Evolutionary conservation across 1,140 invertebrate species (phyloP).

Genomic region (Neodiprion lecontei): DNA sequence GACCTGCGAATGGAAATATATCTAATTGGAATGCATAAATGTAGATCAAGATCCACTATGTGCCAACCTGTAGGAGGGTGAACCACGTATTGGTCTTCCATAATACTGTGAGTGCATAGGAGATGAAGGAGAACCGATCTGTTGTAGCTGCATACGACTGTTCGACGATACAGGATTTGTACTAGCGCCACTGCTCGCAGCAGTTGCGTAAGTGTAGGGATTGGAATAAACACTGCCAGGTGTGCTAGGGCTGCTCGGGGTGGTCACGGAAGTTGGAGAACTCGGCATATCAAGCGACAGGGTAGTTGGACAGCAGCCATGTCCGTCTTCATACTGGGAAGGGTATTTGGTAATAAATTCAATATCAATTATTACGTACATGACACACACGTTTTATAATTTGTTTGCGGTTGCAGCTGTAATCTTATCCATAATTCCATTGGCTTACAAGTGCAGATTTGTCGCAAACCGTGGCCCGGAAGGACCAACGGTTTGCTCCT

Average conservation of each 20-base stretch:
- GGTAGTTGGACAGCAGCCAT: constrained; percentile 35
- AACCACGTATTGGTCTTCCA: constrained; percentile 56
- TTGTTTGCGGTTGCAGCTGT: too few relatives aligned
- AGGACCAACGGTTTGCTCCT: constrained; percentile 41
- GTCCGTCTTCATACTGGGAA: constrained; percentile 40
- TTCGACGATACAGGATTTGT: constrained; percentile 38
- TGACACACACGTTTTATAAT: too few relatives aligned
- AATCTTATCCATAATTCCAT: too few relatives aligned
- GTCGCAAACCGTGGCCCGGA: neutral
- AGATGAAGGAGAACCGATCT: constrained; percentile 36
- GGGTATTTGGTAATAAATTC: constrained; percentile 23
- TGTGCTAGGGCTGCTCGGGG: constrained; percentile 63
- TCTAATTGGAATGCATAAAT: too few relatives aligned
- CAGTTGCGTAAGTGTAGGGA: constrained; percentile 46
- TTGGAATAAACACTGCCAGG: constrained; percentile 61
- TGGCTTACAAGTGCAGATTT: too few relatives aligned
- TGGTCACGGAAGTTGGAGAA: constrained; percentile 52
- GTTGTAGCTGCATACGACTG: constrained; percentile 37
- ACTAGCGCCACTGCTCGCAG: constrained; percentile 35
- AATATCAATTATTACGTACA: too few relatives aligned
- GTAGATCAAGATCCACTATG: neutral
- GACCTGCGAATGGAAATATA: too few relatives aligned
- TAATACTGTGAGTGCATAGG: constrained; percentile 41
- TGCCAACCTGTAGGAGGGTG: constrained; percentile 53
- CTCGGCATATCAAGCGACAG: constrained; percentile 46